phyloP scores from a whole-genome alignment of 2,888 invertebrate species.

The Busseola fusca region DNA sequence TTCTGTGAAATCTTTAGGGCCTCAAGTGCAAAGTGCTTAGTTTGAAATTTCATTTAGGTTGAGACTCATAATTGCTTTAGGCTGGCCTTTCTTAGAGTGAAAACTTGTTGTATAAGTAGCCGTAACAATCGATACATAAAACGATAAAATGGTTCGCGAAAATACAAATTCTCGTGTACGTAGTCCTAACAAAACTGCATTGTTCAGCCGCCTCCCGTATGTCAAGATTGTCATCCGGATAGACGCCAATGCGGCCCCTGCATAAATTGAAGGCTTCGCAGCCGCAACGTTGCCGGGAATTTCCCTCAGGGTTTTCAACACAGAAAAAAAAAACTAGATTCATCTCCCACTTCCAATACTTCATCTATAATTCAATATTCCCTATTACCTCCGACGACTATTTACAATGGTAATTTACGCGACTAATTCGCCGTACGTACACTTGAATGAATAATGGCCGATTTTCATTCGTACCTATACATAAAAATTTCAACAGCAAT shows the following conservation, averaged over 20 bases:
- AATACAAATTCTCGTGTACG: conserved; percentile 54
- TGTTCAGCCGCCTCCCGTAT: conserved; percentile 75
- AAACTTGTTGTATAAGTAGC: conserved; percentile 11
- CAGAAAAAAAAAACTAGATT: conserved; percentile 75
- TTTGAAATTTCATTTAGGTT: conserved; percentile 42
- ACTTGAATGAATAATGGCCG: conserved; percentile 69
- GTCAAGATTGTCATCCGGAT: conserved; percentile 82
- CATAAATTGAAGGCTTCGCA: conserved; percentile 86
- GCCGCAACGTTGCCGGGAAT: conserved; percentile 79
- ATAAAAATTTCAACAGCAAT: conserved; percentile 66
- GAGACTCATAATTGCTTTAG: conserved; percentile 23
- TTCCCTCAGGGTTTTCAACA: conserved; percentile 84
- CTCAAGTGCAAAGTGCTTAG: conserved; percentile 26
- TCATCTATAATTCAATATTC: conserved; percentile 84
- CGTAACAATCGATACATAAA: conserved; percentile 12
- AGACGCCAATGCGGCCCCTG: conserved; percentile 80
- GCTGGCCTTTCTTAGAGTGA: conserved; percentile 13
- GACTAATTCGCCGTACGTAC: conserved; percentile 72
- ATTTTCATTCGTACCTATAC: conserved; percentile 64
- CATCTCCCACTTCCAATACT: conserved; percentile 77
- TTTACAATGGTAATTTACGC: conserved; percentile 79
- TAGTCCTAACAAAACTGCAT: conserved; percentile 70
- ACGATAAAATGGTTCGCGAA: conserved; percentile 45
- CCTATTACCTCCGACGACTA: conserved; percentile 75
- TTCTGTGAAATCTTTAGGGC: conserved; percentile 51